Evolutionary conservation across 2,113 vertebrate species (phyloP).

Genomic region (Megalops atlanticus): DNA sequence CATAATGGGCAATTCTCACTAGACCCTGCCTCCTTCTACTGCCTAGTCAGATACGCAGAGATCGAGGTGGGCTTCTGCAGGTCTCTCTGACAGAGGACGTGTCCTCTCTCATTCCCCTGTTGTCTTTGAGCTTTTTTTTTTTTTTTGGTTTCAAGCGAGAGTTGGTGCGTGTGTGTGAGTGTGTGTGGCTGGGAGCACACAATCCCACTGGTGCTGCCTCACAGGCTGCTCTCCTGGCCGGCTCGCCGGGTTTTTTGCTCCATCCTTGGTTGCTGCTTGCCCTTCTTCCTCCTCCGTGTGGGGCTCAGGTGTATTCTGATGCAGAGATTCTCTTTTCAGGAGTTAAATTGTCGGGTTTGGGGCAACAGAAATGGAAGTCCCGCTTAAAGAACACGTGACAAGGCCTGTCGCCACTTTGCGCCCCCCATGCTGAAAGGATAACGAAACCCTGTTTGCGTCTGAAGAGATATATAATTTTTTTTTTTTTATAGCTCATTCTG

Average conservation of each 20-base stretch:
- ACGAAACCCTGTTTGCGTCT: no score
- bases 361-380: conserved; percentile 2
- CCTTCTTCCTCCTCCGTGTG: conserved; percentile 57
- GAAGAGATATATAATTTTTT: no score
- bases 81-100: not conserved
- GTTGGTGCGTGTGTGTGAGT: not conserved
- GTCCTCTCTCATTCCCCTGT: no score
- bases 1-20: not conserved
- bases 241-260: conserved; percentile 52
- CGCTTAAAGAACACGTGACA: not conserved
- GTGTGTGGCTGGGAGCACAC: conserved; percentile 33
- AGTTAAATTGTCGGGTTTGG: not conserved
- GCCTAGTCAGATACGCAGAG: not conserved
- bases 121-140: not conserved
- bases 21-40: not conserved
- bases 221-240: conserved; percentile 52
- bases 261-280: conserved; percentile 76
- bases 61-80: not conserved
- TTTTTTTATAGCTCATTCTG: not conserved
- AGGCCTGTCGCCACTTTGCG: no score
- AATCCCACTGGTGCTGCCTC: not conserved
- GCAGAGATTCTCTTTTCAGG: conserved; percentile 72
- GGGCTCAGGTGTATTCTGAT: conserved; percentile 74
- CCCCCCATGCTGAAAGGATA: no score
- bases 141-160: not conserved